Percentiles rank a stretch among this genome's conserved stretches.
Conservation (phyloP, 2,797 vertebrate genomes). For the Cossypha niveicapilla region DNA sequence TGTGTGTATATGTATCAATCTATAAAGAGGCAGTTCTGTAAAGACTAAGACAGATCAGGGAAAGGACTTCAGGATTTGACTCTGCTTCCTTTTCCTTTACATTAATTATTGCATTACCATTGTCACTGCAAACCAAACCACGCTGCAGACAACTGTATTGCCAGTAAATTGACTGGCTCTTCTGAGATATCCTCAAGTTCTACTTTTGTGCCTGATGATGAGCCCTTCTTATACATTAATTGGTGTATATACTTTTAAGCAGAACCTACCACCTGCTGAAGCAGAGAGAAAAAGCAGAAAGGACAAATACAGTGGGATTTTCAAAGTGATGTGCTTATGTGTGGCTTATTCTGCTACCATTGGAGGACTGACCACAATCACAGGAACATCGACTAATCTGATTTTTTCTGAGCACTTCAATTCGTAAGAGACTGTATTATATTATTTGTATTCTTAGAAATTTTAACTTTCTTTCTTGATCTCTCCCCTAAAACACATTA, state of each 20-base stretch:
- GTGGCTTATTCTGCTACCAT: constrained; percentile 90
- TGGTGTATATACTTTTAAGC: not conserved
- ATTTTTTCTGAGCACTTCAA: constrained; percentile 90
- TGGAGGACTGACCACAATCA: constrained; percentile 87
- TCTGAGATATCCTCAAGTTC: not conserved
- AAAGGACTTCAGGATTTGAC: not conserved
- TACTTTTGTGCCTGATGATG: not conserved
- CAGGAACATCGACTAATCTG: constrained; percentile 90
- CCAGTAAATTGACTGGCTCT: not conserved
- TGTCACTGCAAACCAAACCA: not conserved
- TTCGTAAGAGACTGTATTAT: constrained; percentile 74
- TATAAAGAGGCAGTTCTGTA: not conserved
- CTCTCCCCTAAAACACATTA: not conserved
- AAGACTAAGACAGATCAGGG: not conserved
- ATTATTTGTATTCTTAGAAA: not conserved
- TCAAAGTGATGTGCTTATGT: constrained; percentile 86
- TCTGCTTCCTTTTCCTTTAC: not conserved
- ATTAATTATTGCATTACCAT: not conserved
- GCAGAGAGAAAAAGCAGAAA: constrained; percentile 63
- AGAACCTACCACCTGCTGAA: constrained; percentile 50
- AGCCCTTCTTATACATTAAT: not conserved
- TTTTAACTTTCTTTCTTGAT: not conserved
- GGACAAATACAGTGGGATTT: constrained; percentile 79
- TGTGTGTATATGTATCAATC: not conserved
- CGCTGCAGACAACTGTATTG: not conserved